Base-by-base conservation (phyloP, 35 echinoderm and acorn worm species). In the Stichopus chloronotus region DNA sequence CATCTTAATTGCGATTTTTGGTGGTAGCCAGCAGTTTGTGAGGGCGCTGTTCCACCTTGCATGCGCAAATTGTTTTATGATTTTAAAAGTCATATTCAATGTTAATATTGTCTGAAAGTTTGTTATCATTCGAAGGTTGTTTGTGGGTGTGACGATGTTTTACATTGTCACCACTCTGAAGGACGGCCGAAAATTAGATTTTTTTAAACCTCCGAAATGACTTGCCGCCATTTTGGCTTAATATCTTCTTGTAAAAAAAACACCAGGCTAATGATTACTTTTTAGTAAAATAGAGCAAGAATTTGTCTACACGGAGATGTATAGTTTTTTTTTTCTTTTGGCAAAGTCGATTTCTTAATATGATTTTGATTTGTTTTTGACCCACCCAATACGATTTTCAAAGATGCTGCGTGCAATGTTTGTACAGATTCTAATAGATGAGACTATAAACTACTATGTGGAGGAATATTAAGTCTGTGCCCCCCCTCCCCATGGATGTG, bases 161-260 rank as follows among this genome's bases (percentile, higher is more conserved):
- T 76, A 4, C 11, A 76, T 76, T 76, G 17, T 76, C 71, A 23
- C 24, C 71, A 4, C 71, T n/a, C 71, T 76, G 71, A 76, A 76
- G 16, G 7, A 76, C 16, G 72, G 72, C 72, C 8, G 16, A 76
- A 76, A 76, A 76, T 76, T n/a, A 14, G 5, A 76, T 12, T 76
- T 76, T 76, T 76, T 5, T 1, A 76, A 76, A 17, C 72, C 25
- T 6, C 16, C 72, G 25, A 76, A 76, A 76, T 21, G 72, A 76
- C 72, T 76, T 76, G 72, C 8, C 72, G 8, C 72, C 72, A 76
- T 76, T 8, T 76, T 76, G 72, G 72, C 72, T 76, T 76, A 76
- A 76, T 76, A 17, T 8, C 72, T 76, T 17, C 16, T 76, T 12
- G 72, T 76, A 17, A 6, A 76, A 8, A 8, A 17, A 76, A 17